Base-by-base conservation (phyloP, 1,140 invertebrate species). In the Wasmannia auropunctata region DNA sequence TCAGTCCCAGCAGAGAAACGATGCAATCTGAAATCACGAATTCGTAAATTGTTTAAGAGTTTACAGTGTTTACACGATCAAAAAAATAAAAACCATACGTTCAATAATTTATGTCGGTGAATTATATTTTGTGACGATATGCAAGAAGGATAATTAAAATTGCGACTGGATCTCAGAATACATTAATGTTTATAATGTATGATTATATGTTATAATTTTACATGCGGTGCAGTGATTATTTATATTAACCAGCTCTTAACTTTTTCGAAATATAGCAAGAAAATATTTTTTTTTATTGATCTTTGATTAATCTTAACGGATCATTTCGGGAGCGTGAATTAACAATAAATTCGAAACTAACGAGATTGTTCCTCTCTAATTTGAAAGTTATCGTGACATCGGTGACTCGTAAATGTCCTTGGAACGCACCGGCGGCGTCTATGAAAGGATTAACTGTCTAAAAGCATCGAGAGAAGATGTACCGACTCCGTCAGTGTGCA, bases 361-460 rank as follows among this genome's bases (percentile, higher is more conserved):
- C 3, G 31, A 28, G 31, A 67, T 8, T 16, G n/a, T 69, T 54
- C 22, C 34, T 43, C 8, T 25, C 0, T 2, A 40, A 28, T 14
- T 56, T 2, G 22, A 37, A 25, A 51, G 8, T 54, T 43, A 40
- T 60, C 22, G 72, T 63, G 28, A 40, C 31, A 10, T 69, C 46
- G 76, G 8, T 37, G 43, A 51, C 75, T 63, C 2, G 62, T 40
- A 25, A n/a, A 25, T 10, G 43, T 25, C 43, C 43, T 79, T 51
- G 77, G 11, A 46, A 25, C 7, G 28, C 43, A 34, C n/a, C 58
- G 40, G 22, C 14, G 14, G n/a, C 58, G 10, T 69, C 49, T 56
- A 54, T 80, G 49, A 58, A 74, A 83, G 67, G 11, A 58, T 56
- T 60, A 72, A 11, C 54, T 60, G 67, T 74, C 51, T 83, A 43